Conservation (phyloP, 1,140 invertebrate species). For the Drosophila mauritiana region DNA sequence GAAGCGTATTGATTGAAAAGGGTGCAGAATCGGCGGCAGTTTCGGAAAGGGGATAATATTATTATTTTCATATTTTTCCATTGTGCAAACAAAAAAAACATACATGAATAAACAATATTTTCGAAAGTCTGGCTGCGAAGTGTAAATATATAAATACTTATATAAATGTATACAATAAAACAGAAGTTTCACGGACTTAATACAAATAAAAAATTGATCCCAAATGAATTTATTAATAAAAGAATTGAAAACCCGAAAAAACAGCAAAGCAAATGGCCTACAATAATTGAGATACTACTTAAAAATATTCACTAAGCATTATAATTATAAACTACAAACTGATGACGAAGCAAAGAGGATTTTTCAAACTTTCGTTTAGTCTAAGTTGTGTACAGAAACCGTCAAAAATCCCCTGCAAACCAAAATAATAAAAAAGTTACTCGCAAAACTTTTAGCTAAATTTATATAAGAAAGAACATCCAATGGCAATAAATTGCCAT, state of each 20-base stretch:
- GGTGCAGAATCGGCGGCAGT: constrained; percentile 7
- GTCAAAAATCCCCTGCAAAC: constrained; percentile 23
- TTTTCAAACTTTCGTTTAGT: constrained; percentile 16
- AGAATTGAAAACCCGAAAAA: constrained; percentile 22
- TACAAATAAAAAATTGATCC: constrained; percentile 33
- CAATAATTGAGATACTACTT: constrained; percentile 58
- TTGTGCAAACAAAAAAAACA: constrained; percentile 44
- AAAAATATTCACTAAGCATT: constrained; percentile 65
- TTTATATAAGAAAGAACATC: constrained; percentile 54
- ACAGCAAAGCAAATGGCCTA: constrained; percentile 32
- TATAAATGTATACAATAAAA: constrained; percentile 37
- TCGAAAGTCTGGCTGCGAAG: constrained; percentile 52
- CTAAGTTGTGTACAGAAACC: constrained; percentile 25
- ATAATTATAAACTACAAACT: constrained; percentile 37
- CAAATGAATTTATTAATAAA: constrained; percentile 41
- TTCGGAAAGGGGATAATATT: constrained; percentile 15
- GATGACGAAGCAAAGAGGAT: constrained; percentile 6
- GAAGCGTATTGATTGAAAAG: constrained; percentile 35
- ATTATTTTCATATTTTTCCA: constrained; percentile 45
- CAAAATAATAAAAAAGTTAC: constrained; percentile 41
- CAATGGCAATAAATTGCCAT: constrained; percentile 38
- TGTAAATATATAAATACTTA: constrained; percentile 65
- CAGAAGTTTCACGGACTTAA: constrained; percentile 66
- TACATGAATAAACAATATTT: constrained; percentile 69
- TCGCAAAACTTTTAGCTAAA: constrained; percentile 62